Evolutionary conservation across 2,797 vertebrate genomes (phyloP), one percentile per base, ranked within the genome.

Genomic region (Erpetoichthys calabaricus): DNA sequence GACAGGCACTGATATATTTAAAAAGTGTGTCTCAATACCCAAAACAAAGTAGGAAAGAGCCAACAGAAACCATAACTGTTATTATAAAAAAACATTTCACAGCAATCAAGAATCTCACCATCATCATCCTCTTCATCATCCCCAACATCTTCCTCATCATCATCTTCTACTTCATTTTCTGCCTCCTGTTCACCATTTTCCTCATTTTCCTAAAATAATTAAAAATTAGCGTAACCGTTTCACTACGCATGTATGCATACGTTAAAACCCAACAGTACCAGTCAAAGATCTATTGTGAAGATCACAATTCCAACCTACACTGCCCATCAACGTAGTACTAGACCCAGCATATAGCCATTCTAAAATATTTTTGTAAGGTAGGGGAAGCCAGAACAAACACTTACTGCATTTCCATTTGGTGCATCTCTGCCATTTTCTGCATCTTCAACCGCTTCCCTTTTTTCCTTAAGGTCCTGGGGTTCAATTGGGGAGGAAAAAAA

Each of bases 171-270:
- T 57, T 96, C 92, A 0, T 94, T 91, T 4, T 96, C 94, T 0
- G 86, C 90, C 58, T 94, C 92, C 4, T 92, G 91, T 60, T 95
- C 92, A 0, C 94, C 94, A 0, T 97, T 97, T 76, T 95, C 93
- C 70, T 96, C 91, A 2, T 91, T 95, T 78, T 93, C 88, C 91
- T 91, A 63, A 4, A 57, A 45, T 51, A 25, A 25, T 25, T 25
- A 25, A 25, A 25, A 25, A 25, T 25, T 25, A 25, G 25, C 25
- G 4, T 42, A 42, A 43, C 42, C 4, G 42, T 62, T 57, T 63
- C 69, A 73, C 25, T 25, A 25, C 25, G 25, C 25, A 25, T 25
- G 25, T 25, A 25, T 25, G 25, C 25, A 25, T 25, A 25, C 25
- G 2, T 25, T 25, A 25, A 25, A 25, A 25, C 25, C 25, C 25